Evolutionary conservation across 2,113 vertebrate species (phyloP).

Genomic region (Promerops cafer): DNA sequence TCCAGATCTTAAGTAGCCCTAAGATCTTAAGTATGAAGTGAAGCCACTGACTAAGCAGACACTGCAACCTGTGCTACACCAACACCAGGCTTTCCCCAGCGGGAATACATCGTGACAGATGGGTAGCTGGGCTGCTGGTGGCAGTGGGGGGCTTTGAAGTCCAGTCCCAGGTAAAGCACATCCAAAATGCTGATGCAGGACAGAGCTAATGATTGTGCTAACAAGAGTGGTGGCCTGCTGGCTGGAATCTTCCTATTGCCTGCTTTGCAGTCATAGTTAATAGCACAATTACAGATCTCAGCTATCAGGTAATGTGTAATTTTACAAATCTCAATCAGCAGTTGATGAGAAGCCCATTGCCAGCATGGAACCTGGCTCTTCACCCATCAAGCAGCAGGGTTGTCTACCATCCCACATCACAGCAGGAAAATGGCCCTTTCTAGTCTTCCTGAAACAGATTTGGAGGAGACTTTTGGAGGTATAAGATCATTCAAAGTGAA

Average conservation of each 20-base stretch:
- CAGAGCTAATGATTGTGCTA: background rate
- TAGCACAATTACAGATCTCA: background rate
- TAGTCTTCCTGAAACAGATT: background rate
- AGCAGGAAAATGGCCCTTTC: background rate
- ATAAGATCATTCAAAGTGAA: background rate
- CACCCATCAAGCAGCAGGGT: background rate
- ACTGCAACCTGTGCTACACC: background rate
- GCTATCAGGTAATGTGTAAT: background rate
- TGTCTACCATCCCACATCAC: background rate
- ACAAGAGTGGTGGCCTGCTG: background rate
- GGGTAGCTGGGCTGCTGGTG: background rate
- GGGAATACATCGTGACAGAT: accelerated
- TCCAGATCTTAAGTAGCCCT: background rate
- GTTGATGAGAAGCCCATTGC: background rate
- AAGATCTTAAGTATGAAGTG: background rate
- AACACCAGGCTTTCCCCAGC: background rate
- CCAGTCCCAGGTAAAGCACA: background rate
- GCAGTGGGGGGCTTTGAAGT: background rate
- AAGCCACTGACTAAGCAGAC: background rate
- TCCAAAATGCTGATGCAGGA: background rate
- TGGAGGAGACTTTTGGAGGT: background rate
- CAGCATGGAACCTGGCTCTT: background rate
- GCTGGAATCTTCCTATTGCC: background rate
- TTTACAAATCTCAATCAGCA: background rate
- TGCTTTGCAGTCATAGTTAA: background rate